phyloP scores from a whole-genome alignment of 2,888 invertebrate genomes.

The Choristoneura rosaceana region DNA sequence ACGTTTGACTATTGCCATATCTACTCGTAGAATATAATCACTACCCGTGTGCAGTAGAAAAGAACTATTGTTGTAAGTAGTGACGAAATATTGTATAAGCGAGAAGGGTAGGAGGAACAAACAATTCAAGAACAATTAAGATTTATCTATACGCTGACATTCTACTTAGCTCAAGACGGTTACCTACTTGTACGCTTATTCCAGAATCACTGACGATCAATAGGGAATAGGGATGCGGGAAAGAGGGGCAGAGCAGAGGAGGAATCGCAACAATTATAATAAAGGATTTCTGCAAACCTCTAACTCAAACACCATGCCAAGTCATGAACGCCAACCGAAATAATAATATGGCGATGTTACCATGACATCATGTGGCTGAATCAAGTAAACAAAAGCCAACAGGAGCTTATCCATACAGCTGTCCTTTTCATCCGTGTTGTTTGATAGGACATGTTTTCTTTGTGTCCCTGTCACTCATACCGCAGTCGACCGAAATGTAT shows the following conservation, averaged over 20 bases:
- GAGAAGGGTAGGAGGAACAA: too few species aligned
- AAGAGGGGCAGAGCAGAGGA: not conserved
- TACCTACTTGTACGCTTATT: not conserved
- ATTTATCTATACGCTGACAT: not conserved
- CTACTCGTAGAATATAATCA: too few species aligned
- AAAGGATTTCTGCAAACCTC: constrained; percentile 5
- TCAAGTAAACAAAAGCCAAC: constrained; percentile 64
- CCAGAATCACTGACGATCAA: constrained; percentile 1
- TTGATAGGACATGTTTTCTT: constrained; percentile 55
- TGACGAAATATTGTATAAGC: too few species aligned
- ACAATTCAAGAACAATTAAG: not conserved
- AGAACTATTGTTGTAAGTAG: too few species aligned
- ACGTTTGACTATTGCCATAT: too few species aligned
- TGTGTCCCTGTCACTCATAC: constrained; percentile 57
- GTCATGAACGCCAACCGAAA: constrained; percentile 36
- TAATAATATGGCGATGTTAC: constrained; percentile 55
- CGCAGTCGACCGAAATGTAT: constrained; percentile 50
- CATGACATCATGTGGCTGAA: constrained; percentile 79
- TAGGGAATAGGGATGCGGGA: not conserved
- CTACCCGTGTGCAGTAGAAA: too few species aligned
- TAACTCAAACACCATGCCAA: constrained; percentile 9
- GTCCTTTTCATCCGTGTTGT: constrained; percentile 55
- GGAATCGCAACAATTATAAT: not conserved
- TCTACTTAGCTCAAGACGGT: not conserved
- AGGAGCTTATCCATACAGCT: constrained; percentile 47